Evolutionary conservation across 2,797 vertebrate genomes (phyloP), one percentile per base, ranked within the genome.

Genomic region (Lagorchestes hirsutus): DNA sequence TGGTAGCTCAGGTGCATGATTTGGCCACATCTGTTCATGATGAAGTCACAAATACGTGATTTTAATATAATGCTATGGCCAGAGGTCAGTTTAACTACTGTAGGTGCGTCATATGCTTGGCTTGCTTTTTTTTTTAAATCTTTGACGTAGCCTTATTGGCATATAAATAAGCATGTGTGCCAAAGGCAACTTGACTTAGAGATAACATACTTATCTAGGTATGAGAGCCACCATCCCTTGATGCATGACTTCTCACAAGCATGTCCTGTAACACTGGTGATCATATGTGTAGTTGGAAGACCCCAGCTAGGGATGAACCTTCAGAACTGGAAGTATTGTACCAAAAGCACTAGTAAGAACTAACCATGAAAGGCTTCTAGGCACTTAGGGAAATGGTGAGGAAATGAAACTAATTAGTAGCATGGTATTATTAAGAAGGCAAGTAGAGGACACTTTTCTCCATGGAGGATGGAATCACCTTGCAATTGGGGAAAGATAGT

Each of bases 1-100:
- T 74, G 98, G 98, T 99, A 99, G 99, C 99, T 99, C 99, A 98
- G 98, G 98, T 98, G 96, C 97, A 97, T 98, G 92, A 96, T 96
- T 97, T 98, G 87, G 97, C 94, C 97, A 96, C 95, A 96, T 97
- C 94, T 93, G 74, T 58, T 92, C 82, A 91, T 59, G 93, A 96
- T 94, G 95, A 95, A 50, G 94, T 94, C 97, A 91, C 94, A 62
- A 31, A 91, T 40, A 90, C 5, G 18, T 97, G 96, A 96, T 96
- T 97, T 93, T 96, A 67, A 95, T 95, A 92, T 90, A 91, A 92
- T 91, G 57, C 93, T n/a, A 62, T 93, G 24, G 94, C 92, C 91
- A 34, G 40, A 90, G 91, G 95, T 82, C 93, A 55, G 93, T 92
- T 95, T 95, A 13, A 93, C 46, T 11, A 58, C 40, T 94, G 56